Evolutionary conservation across 2,113 vertebrate species (phyloP).

Genomic region (Dendrocopos noguchii): DNA sequence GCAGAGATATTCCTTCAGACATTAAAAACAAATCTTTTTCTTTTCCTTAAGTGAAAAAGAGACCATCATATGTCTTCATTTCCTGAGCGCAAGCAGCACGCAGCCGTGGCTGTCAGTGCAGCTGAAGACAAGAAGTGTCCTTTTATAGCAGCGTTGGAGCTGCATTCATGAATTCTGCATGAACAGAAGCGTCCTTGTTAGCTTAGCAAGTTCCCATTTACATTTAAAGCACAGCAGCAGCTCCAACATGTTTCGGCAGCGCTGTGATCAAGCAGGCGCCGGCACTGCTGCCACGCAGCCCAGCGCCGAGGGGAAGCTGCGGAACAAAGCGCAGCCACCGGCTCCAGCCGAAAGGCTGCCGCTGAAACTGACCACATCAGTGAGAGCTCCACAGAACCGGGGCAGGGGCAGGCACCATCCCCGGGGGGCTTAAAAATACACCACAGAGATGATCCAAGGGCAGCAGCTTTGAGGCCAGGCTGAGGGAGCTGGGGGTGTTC

Average conservation of each 20-base stretch:
- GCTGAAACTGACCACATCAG: neutral
- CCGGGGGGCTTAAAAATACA: too few species aligned
- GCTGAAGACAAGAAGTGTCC: neutral
- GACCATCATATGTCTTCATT: neutral
- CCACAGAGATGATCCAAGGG: too few species aligned
- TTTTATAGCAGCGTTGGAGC: slow-evolving; percentile 5
- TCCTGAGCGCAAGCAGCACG: neutral
- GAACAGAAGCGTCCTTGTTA: neutral
- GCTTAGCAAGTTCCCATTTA: neutral
- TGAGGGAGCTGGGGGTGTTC: too few species aligned
- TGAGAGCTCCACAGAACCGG: neutral
- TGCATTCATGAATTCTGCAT: neutral
- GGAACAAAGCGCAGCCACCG: neutral
- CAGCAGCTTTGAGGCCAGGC: too few species aligned
- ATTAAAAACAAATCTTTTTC: neutral
- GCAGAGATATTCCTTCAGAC: slow-evolving; percentile 6
- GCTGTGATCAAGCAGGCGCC: accelerated
- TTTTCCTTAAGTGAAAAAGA: neutral
- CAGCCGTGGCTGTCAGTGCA: neutral
- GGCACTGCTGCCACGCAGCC: accelerated
- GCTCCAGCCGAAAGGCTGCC: neutral
- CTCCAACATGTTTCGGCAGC: neutral
- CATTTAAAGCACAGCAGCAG: neutral
- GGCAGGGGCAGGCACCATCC: too few species aligned
- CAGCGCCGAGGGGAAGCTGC: neutral